Evolutionary conservation across 2,113 vertebrate genomes (phyloP).

Genomic region (Chaetodon auriga): DNA sequence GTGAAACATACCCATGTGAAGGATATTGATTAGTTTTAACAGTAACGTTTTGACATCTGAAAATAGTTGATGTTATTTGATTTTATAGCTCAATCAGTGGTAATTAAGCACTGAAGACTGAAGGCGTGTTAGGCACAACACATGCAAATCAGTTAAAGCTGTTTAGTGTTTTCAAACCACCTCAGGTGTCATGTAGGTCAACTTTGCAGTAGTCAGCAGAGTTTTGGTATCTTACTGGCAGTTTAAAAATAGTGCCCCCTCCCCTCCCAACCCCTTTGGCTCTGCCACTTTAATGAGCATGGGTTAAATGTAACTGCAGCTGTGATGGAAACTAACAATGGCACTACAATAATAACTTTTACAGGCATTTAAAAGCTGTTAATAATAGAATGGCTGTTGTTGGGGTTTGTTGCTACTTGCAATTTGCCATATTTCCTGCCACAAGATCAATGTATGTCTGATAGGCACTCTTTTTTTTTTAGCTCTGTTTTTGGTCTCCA

Average conservation of each 20-base stretch:
- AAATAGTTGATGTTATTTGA: too few relatives aligned
- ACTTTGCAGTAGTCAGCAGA: constrained; percentile 33
- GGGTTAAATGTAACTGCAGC: constrained; percentile 39
- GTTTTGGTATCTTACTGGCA: constrained; percentile 71
- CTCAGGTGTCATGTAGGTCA: constrained; percentile 21
- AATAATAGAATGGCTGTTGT: constrained; percentile 63
- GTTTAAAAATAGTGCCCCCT: constrained; percentile 72
- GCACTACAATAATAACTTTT: constrained; percentile 41
- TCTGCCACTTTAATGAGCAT: constrained; percentile 1
- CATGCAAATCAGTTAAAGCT: not conserved
- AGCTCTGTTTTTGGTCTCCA: not conserved
- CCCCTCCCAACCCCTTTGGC: not conserved
- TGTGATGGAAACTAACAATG: constrained; percentile 51
- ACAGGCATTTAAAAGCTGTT: constrained; percentile 30
- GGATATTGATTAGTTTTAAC: not conserved
- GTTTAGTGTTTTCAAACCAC: not conserved
- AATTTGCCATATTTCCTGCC: not conserved
- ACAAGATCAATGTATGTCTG: not conserved
- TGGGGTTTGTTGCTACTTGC: constrained; percentile 9
- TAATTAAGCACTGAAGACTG: not conserved
- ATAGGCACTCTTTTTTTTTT: too few relatives aligned
- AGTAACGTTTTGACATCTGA: not conserved
- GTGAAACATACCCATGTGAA: too few relatives aligned
- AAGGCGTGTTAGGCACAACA: not conserved
- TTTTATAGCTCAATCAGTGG: too few relatives aligned